Evolutionary conservation across 2,888 invertebrate species (phyloP), one percentile per base, ranked within the genome.

Genomic region (Drosophila incognita): DNA sequence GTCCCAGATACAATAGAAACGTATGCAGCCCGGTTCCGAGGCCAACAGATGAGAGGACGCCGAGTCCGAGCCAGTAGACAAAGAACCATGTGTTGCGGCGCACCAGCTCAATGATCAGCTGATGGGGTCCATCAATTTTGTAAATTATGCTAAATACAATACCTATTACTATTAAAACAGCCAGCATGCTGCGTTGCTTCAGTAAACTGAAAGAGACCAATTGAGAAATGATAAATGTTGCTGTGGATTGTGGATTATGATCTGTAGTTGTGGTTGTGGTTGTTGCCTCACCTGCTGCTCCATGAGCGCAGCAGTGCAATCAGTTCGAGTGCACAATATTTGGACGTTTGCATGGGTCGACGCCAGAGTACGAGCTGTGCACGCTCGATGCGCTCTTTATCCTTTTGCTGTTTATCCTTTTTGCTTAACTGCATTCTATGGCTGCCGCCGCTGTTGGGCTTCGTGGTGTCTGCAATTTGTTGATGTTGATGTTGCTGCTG

Each of bases 21-120:
- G 99, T 99, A 93, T 99, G 99, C 63, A 99, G 95, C 1, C 99
- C 99, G 0, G 99, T 99, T 48, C 99, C 99, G 61, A 99, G 95
- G 0, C 99, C 99, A 65, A 99, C 98, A 0, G 99, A 99, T 48
- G 99, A 99, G 81, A 99, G 95, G 46, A 99, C 97, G 21, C 99
- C 99, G 56, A 99, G 95, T 15, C 97, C 96, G 74, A 98, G 94
- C 99, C 99, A 99, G 94, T 98, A 98, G 18, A 96, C 94, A 94
- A 93, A 91, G 80, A 93, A 93, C 92, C 92, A 93, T 33, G 92
- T 92, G 78, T 93, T 93, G 31, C 84, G 83, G 63, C 91, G 92
- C 63, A 93, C 90, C 65, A 92, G 78, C 69, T 92, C 92, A 65
- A 93, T 85, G 68, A 89, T 76, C 69, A 91, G 62, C 81, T 93